Base-by-base conservation (phyloP, 2,113 vertebrate species). In the Terrapene triunguis region DNA sequence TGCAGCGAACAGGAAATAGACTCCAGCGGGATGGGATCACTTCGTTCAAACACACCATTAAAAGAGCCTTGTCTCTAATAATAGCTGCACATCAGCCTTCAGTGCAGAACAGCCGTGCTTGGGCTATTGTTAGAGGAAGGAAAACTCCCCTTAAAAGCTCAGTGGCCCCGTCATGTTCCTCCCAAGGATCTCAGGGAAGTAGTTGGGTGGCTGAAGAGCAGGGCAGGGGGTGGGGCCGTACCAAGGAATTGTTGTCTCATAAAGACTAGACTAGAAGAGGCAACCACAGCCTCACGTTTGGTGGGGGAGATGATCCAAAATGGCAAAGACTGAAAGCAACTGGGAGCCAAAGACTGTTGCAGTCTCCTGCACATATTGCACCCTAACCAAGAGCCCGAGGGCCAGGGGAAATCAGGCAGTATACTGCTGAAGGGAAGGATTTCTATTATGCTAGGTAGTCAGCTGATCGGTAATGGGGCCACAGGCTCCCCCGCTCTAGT, bases 121-220 rank as follows among this genome's bases (percentile, higher is more conserved):
- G 5, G 69, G 21, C 69, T 74, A 38, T 74, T 74, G 69, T 24
- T 13, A 13, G 21, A 76, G 72, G 72, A 76, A 44, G 72, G 72
- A 76, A 76, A 76, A 76, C 72, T 76, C 72, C 72, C 72, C 72
- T 76, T 76, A 3, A 7, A 11, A 17, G 38, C 21, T 11, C 38
- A 25, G 72, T 42, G 6, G 22, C 72, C 42, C 9, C 22, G 72
- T 13, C 38, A 74, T 11, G 69, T 42, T 42, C n/a, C 35, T n/a
- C 35, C 69, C 69, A 11, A 24, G 69, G 69, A 62, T 32, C 5
- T 1, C 0, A 22, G 86, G 8, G 29, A 2, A 11, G 35, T 6
- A 62, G 29, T 3, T 35, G 59, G 59, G 13, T 62, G 55, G 27
- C 86, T 35, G 12, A 1, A 1, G 6, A 5, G 24, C 0, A 25